Evolutionary conservation across 2,888 invertebrate species (phyloP).

Genomic region (Rhamphomyia laevipes): DNA sequence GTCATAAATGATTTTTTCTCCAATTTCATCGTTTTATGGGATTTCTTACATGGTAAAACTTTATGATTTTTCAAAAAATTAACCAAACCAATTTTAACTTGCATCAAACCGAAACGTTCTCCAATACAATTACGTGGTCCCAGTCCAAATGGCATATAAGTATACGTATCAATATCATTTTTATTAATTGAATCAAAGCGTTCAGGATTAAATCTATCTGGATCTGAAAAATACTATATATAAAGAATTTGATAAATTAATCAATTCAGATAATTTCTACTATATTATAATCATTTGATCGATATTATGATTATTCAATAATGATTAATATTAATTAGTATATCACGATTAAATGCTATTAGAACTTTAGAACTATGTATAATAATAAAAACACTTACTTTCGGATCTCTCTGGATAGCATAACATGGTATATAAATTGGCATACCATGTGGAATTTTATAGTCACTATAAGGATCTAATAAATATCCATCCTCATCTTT

Average conservation of each 20-base stretch:
- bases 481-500: constrained; percentile 19
- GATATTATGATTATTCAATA: too few relatives aligned
- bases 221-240: constrained; percentile 34
- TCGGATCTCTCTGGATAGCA: constrained; percentile 31
- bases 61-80: constrained; percentile 31
- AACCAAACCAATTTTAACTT: constrained; percentile 34
- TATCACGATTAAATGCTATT: too few relatives aligned
- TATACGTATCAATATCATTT: constrained; percentile 26
- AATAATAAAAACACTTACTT: constrained; percentile 19
- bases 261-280: constrained; percentile 9
- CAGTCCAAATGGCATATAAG: constrained; percentile 35
- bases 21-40: constrained; percentile 25
- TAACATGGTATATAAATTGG: constrained; percentile 31
- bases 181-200: constrained; percentile 32
- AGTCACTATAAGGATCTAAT: constrained; percentile 28
- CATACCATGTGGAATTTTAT: constrained; percentile 24
- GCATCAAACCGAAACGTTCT: constrained; percentile 32
- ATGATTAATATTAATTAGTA: too few relatives aligned
- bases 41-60: constrained; percentile 25
- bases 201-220: constrained; percentile 32
- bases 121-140: constrained; percentile 37
- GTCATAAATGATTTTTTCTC: constrained; percentile 31
- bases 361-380: too few relatives aligned
- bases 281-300: constrained; percentile 27
- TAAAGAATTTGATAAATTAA: too few relatives aligned